phyloP scores from a whole-genome alignment of 2,888 invertebrate genomes.

The Campoplex capitator region DNA sequence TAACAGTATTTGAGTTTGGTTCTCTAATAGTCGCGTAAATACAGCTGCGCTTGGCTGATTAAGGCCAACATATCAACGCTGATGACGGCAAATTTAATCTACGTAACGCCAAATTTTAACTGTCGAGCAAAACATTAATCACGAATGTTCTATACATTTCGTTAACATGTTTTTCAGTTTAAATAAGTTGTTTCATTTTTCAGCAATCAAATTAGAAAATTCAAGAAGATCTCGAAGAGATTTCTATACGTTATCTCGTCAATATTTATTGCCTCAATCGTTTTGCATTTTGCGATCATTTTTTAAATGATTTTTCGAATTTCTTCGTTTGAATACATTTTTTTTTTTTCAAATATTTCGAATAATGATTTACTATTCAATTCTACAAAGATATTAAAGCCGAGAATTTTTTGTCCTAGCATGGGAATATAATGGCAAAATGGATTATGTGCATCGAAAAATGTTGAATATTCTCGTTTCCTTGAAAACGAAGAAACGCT shows the following conservation, averaged over 20 bases:
- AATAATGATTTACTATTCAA: too few relatives aligned
- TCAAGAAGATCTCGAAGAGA: too few relatives aligned
- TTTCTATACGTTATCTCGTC: too few relatives aligned
- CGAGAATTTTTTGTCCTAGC: not conserved
- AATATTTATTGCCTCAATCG: too few relatives aligned
- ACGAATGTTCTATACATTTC: not conserved
- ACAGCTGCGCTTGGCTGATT: not conserved
- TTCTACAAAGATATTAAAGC: not conserved
- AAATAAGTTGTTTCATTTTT: not conserved
- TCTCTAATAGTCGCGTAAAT: not conserved
- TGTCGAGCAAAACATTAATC: not conserved
- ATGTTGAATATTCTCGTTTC: not conserved
- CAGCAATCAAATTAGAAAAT: too few relatives aligned
- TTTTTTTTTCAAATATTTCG: too few relatives aligned
- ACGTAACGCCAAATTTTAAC: not conserved
- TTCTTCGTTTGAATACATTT: too few relatives aligned
- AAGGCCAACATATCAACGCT: not conserved
- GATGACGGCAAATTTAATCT: not conserved
- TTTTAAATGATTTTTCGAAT: not conserved
- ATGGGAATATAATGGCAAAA: not conserved
- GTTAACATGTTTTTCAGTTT: not conserved
- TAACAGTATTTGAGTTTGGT: conserved; percentile 47
- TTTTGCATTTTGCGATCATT: too few relatives aligned
- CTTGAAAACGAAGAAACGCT: conserved; percentile 9
- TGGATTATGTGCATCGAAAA: not conserved